Percentiles rank a stretch among this genome's conserved stretches.
These are phyloP conservation scores for Champsocephalus esox DNA, from an alignment of 2,797 vertebrate species.

Conservation along the genomic window DNA sequence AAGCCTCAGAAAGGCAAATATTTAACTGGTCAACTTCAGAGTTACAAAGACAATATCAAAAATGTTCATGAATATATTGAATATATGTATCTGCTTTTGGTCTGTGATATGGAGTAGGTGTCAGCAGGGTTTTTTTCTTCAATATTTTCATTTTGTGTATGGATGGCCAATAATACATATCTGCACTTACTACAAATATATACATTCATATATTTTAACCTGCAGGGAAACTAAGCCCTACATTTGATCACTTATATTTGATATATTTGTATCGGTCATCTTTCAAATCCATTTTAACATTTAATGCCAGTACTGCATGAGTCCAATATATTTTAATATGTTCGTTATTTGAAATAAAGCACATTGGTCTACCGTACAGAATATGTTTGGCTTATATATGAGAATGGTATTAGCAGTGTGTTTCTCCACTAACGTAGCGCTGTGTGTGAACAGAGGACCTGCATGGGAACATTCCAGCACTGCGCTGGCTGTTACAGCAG, in stretches of 20 bases:
- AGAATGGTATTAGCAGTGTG: conserved; percentile 7
- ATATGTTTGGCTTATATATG: not conserved
- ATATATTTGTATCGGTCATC: too few relatives aligned
- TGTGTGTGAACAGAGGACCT: conserved; percentile 57
- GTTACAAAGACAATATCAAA: conserved; percentile 27
- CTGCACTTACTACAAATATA: not conserved
- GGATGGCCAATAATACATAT: not conserved
- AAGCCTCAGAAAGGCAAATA: conserved; percentile 69
- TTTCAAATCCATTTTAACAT: not conserved
- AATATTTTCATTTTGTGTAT: not conserved
- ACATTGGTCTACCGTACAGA: not conserved
- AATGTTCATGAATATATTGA: not conserved
- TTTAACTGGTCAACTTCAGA: conserved; percentile 63
- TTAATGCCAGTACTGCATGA: not conserved
- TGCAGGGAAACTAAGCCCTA: not conserved
- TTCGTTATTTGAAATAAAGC: not conserved
- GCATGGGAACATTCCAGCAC: conserved; percentile 80
- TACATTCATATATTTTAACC: not conserved
- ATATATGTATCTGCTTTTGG: not conserved
- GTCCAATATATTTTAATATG: not conserved
- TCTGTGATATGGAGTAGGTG: not conserved
- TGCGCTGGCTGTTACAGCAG: conserved; percentile 69
- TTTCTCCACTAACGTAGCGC: conserved; percentile 8
- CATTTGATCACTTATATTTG: not conserved
- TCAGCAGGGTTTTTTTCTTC: not conserved